These are phyloP conservation scores for Cebus imitator DNA, from an alignment of 2,113 vertebrate species.

Conservation along the genomic window DNA sequence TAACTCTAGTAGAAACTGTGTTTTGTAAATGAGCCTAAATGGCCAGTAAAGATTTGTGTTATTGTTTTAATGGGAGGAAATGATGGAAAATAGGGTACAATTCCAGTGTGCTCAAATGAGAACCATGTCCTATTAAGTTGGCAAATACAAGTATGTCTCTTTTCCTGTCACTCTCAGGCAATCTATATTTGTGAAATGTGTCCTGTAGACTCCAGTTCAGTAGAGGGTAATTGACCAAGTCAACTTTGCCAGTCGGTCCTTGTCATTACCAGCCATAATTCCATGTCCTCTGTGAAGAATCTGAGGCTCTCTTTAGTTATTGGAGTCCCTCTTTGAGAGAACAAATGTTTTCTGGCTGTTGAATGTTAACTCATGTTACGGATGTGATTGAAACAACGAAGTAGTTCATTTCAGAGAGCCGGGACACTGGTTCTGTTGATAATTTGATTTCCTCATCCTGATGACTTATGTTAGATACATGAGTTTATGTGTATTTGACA, in stretches of 20 bases:
- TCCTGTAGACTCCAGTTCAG: background rate
- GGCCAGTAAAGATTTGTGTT: slow-evolving; percentile 12
- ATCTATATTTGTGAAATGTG: slow-evolving; percentile 24
- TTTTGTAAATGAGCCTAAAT: slow-evolving; percentile 25
- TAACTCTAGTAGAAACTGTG: background rate
- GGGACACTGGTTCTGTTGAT: background rate
- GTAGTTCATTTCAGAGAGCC: background rate
- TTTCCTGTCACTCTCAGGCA: slow-evolving; percentile 33
- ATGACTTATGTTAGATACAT: background rate
- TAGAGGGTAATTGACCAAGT: slow-evolving; percentile 63
- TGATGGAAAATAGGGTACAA: slow-evolving; percentile 45
- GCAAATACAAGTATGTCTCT: slow-evolving; percentile 5
- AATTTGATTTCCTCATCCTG: background rate
- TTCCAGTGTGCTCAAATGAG: slow-evolving; percentile 41
- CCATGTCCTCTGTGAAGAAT: background rate
- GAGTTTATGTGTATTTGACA: background rate
- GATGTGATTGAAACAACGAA: slow-evolving; percentile 44
- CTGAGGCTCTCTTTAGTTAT: slow-evolving; percentile 1
- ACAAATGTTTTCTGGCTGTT: slow-evolving; percentile 53
- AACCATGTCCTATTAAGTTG: background rate
- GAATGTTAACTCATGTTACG: slow-evolving; percentile 38
- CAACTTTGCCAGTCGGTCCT: background rate
- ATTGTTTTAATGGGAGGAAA: slow-evolving; percentile 52
- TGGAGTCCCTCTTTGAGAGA: background rate
- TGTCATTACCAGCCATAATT: slow-evolving; percentile 13